Conservation (phyloP, 2,797 vertebrate species). For the Pipistrellus pygmaeus region DNA sequence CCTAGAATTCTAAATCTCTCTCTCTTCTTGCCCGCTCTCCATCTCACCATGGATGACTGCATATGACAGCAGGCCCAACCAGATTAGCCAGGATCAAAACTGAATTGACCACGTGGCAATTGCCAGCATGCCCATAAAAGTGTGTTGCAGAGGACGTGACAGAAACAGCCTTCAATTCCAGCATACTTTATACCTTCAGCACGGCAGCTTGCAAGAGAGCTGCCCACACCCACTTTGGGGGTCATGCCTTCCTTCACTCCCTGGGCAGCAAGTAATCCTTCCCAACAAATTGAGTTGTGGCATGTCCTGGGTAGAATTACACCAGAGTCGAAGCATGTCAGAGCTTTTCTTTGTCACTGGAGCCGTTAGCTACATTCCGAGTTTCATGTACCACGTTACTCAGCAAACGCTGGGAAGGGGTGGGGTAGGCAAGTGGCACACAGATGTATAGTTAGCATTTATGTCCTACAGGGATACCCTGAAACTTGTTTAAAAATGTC, state of each 20-base stretch:
- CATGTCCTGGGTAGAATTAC: slow-evolving; percentile 58
- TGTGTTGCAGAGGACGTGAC: slow-evolving; percentile 63
- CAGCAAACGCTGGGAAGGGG: slow-evolving; percentile 78
- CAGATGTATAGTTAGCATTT: slow-evolving; percentile 90
- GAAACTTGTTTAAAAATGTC: slow-evolving; percentile 90
- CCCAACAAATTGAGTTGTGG: neutral
- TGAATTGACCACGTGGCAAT: neutral
- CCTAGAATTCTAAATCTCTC: neutral
- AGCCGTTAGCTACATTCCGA: slow-evolving; percentile 80
- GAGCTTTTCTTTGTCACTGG: slow-evolving; percentile 69
- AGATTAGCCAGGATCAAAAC: slow-evolving; percentile 35
- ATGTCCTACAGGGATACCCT: slow-evolving; percentile 88
- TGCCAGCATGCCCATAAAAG: slow-evolving; percentile 57
- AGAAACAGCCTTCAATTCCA: slow-evolving; percentile 59
- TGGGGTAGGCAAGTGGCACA: slow-evolving; percentile 78
- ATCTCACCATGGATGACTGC: neutral
- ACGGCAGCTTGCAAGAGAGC: slow-evolving; percentile 1
- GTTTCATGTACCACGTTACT: slow-evolving; percentile 79
- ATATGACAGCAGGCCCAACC: neutral
- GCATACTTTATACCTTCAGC: slow-evolving; percentile 25
- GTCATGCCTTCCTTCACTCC: neutral
- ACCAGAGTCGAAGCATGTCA: slow-evolving; percentile 8
- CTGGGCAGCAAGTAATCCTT: neutral
- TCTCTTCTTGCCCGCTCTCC: neutral
- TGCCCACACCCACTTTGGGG: neutral